These are phyloP conservation scores for Clarias macrocephalus DNA, from an alignment of 2,113 vertebrate genomes.

Conservation along the genomic window DNA sequence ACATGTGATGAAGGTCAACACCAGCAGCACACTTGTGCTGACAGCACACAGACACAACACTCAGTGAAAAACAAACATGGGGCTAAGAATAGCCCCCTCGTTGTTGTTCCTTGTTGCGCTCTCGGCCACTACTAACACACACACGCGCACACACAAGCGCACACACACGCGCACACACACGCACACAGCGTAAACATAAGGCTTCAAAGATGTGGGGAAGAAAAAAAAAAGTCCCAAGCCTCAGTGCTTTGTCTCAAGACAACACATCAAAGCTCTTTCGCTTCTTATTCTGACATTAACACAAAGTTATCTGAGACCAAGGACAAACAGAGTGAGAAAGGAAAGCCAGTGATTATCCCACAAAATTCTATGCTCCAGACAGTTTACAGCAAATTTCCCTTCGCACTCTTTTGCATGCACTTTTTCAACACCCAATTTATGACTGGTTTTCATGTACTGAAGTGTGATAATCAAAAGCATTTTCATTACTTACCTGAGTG, in stretches of 20 bases:
- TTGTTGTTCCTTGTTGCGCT: background rate
- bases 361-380: background rate
- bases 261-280: conserved; percentile 6
- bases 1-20: conserved; percentile 30
- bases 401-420: background rate
- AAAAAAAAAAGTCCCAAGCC: background rate
- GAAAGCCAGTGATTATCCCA: background rate
- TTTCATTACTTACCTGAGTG: background rate
- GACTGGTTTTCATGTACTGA: background rate
- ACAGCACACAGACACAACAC: conserved; percentile 36
- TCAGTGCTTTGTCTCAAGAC: background rate
- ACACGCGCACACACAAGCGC: background rate
- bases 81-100: background rate
- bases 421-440: conserved; percentile 34
- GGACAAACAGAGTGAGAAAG: background rate
- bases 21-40: background rate
- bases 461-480: background rate
- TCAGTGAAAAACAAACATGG: conserved; percentile 7
- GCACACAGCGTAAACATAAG: background rate
- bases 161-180: too few species aligned
- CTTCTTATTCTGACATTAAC: background rate
- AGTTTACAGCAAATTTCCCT: background rate
- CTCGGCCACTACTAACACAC: conserved; percentile 9
- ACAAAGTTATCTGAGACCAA: background rate
- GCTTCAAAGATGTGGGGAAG: background rate